Evolutionary conservation across 2,888 invertebrate genomes (phyloP).

Genomic region (Selenia dentaria): DNA sequence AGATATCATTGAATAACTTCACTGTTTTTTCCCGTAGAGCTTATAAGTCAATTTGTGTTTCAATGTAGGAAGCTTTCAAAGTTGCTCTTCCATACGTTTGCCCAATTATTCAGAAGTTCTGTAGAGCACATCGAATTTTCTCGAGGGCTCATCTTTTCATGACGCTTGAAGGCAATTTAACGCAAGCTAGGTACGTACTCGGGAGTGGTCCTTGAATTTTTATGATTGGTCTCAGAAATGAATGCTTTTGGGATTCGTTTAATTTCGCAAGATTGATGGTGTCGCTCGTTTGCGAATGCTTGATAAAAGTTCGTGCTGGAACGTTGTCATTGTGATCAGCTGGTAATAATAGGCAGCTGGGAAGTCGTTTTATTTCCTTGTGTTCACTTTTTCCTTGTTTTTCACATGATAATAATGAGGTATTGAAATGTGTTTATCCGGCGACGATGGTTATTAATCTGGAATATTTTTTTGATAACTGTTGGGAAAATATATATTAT

Average conservation of each 20-base stretch:
- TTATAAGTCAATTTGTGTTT: too few species aligned
- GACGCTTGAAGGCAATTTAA: slow-evolving; percentile 34
- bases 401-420: too few species aligned
- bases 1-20: too few species aligned
- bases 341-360: slow-evolving; percentile 2
- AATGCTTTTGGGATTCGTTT: slow-evolving; percentile 24
- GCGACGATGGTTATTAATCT: too few species aligned
- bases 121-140: slow-evolving; percentile 19
- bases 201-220: slow-evolving; percentile 17
- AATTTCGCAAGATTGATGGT: slow-evolving; percentile 27
- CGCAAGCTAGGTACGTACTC: slow-evolving; percentile 19
- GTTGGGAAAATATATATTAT: too few species aligned
- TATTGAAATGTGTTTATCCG: too few species aligned
- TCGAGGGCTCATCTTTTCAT: slow-evolving; percentile 25
- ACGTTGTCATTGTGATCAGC: slow-evolving; percentile 7
- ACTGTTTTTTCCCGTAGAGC: too few species aligned
- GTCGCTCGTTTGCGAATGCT: slow-evolving; percentile 14
- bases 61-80: too few species aligned
- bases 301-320: slow-evolving; percentile 11
- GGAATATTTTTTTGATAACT: too few species aligned
- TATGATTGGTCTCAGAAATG: slow-evolving; percentile 19
- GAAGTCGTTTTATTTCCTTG: neutral
- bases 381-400: too few species aligned
- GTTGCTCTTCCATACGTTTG: too few species aligned
- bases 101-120: slow-evolving; percentile 17